Evolutionary conservation across 2,888 invertebrate species (phyloP).

Genomic region (Philhelius pedissequus): DNA sequence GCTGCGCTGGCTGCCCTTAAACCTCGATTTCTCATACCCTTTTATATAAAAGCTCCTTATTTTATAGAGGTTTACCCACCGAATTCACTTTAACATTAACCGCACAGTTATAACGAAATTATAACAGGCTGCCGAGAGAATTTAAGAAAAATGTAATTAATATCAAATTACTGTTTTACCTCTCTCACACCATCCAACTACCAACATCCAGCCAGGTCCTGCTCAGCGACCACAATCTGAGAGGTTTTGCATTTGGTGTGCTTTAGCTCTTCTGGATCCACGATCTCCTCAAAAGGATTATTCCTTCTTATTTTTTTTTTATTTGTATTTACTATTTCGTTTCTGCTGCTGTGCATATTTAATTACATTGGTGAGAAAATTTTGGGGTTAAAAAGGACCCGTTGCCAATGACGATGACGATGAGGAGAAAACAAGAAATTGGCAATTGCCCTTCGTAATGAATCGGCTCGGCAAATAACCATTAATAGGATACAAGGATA

Average conservation of each 20-base stretch:
- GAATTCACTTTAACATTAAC: conserved; percentile 33
- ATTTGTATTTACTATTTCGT: not conserved
- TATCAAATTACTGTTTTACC: conserved; percentile 42
- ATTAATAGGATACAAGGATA: not conserved
- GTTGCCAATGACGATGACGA: not conserved
- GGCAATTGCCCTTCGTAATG: conserved; percentile 31
- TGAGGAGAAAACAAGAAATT: conserved; percentile 18
- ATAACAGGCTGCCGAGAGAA: conserved; percentile 25
- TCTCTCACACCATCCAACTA: not conserved
- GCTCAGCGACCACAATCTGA: conserved; percentile 33
- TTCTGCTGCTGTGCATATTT: conserved; percentile 5
- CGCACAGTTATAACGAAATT: conserved; percentile 37
- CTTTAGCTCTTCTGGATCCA: not conserved
- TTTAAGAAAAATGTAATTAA: conserved; percentile 45
- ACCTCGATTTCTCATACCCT: not conserved
- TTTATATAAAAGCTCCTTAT: not conserved
- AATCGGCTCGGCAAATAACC: not conserved
- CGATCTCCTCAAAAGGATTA: not conserved
- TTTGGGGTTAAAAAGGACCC: conserved; percentile 29
- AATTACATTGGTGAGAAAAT: conserved; percentile 43
- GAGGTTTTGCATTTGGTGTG: not conserved
- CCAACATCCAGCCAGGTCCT: not conserved
- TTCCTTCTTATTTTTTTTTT: not conserved
- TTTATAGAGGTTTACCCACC: not conserved
- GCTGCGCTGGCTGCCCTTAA: too few species aligned